Percentiles rank a stretch among this genome's conserved stretches.
Conservation (phyloP, 2,113 vertebrate genomes). For the Trochalopteron elliotii region DNA sequence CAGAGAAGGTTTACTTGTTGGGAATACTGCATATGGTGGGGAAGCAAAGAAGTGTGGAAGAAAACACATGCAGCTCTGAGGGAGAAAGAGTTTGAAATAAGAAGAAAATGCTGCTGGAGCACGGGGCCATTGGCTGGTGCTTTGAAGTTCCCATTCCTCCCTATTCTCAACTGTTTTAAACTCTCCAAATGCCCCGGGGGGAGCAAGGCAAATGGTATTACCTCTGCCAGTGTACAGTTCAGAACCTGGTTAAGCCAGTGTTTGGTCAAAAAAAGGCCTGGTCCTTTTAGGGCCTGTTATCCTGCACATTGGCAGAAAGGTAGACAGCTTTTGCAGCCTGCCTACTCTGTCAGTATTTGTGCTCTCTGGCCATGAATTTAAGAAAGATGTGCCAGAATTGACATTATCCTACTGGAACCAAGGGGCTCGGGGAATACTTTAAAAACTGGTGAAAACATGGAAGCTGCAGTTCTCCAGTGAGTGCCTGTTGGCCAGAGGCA, state of each 20-base stretch:
- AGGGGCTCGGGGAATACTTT: conserved; percentile 17
- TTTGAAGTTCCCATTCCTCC: background rate
- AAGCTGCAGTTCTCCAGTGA: conserved; percentile 23
- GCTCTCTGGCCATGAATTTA: background rate
- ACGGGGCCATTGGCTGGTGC: background rate
- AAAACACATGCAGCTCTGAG: background rate
- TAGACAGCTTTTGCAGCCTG: background rate
- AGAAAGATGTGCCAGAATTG: conserved; percentile 29
- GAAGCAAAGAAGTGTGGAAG: background rate
- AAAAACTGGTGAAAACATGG: conserved; percentile 27
- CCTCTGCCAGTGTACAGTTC: background rate
- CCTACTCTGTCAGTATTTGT: background rate
- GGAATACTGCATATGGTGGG: background rate
- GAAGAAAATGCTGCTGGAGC: background rate
- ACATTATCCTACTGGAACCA: conserved; percentile 13
- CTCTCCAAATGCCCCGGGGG: background rate
- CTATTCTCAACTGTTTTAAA: background rate
- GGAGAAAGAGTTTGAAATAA: background rate
- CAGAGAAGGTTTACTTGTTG: background rate
- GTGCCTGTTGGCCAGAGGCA: background rate
- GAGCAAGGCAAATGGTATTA: background rate
- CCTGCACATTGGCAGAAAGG: background rate
- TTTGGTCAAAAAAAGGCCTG: background rate
- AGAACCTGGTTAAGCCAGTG: background rate
- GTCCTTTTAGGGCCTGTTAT: background rate